Base-by-base conservation (phyloP, 2,797 vertebrate genomes). In the Babyrousa celebensis region DNA sequence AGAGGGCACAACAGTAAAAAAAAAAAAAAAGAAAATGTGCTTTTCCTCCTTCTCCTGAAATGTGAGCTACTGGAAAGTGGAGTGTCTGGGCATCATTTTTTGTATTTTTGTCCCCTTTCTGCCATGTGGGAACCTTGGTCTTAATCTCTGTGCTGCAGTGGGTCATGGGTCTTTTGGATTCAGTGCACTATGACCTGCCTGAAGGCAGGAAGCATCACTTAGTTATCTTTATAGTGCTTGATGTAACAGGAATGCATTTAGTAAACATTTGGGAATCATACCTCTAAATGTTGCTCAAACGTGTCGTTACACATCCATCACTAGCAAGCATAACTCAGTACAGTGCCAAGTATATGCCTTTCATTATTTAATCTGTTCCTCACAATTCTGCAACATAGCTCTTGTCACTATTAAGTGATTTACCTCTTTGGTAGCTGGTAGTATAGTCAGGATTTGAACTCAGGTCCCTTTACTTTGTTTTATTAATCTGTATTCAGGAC, bases 261-360 rank as follows among this genome's bases (percentile, higher is more conserved):
- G 89, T 79, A 72, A 95, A 83, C 92, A 86, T 91, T 72, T 95
- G 60, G 84, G 93, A 89, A 83, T 84, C 86, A 58, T 32, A 95
- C 71, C 78, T 94, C 62, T 96, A 85, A 75, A 32, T 68, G 83
- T 67, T 95, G 58, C 65, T 65, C 58, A 95, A 89, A 93, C 27
- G 36, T 70, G 65, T 43, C 18, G 14, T 89, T 56, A 54, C 62
- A 43, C 43, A 95, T 78, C 70, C 67, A 27, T 96, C 93, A 75
- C 70, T 91, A 75, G 80, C 70, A 70, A 88, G 20, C 52, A 67
- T 43, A 29, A 67, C 48, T 94, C 48, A 52, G 6, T 4, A 16
- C 43, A 78, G 40, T 67, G 79, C 72, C 79, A 68, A 63, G 68
- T 29, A 14, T 8, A 43, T 79, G 63, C 29, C 21, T 36, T 16